A percentile compares a stretch with the other conserved stretches of the same genome.
These are phyloP conservation scores for Bubalus kerabau DNA, from an alignment of 2,113 vertebrate species.

Conservation along the genomic window DNA sequence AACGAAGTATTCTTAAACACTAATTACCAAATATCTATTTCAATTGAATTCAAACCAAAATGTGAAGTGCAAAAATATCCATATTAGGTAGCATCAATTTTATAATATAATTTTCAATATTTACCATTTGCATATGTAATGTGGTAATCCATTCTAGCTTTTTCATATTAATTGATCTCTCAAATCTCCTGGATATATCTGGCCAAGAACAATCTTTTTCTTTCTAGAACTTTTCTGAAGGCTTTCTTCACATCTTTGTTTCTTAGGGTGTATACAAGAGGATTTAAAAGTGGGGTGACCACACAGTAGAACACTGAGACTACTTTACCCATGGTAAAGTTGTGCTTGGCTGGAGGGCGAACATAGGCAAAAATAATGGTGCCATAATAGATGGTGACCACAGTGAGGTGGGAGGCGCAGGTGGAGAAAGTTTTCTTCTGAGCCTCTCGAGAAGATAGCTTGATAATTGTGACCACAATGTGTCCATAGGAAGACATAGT, in stretches of 20 bases:
- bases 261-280: constrained; percentile 55
- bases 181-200: not conserved
- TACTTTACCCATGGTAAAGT: constrained; percentile 38
- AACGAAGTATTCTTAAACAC: not conserved
- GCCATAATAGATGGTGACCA: constrained; percentile 56
- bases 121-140: not conserved
- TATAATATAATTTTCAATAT: not conserved
- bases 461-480: constrained; percentile 25
- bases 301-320: constrained; percentile 57
- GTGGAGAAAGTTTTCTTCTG: constrained; percentile 51
- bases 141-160: not conserved
- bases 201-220: not conserved
- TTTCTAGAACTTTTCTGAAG: not conserved
- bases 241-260: constrained; percentile 49
- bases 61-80: not conserved
- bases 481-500: constrained; percentile 37
- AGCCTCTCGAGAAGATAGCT: constrained; percentile 9
- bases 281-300: constrained; percentile 45
- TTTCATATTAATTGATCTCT: not conserved
- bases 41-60: not conserved
- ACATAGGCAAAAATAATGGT: constrained; percentile 64
- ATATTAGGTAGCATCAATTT: not conserved
- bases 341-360: constrained; percentile 26
- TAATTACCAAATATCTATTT: not conserved
- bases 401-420: constrained; percentile 49